Evolutionary conservation across 1,140 invertebrate genomes (phyloP).

Genomic region (Harlomillsia oculata): DNA sequence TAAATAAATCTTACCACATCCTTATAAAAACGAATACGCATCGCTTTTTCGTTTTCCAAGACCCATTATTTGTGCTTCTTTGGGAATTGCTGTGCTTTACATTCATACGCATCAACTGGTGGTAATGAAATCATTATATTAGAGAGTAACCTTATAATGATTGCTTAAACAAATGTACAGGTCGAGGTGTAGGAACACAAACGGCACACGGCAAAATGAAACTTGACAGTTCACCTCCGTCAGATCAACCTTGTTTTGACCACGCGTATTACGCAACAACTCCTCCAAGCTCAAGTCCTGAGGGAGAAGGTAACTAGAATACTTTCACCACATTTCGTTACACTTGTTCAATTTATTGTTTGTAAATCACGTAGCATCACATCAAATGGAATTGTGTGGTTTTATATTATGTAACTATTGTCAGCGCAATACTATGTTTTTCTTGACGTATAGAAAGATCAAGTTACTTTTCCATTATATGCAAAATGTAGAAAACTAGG

Average conservation of each 20-base stretch:
- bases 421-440: too few species aligned
- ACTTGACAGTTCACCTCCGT: constrained; percentile 71
- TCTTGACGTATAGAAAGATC: too few species aligned
- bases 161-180: too few species aligned
- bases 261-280: constrained; percentile 88
- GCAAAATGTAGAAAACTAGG: too few species aligned
- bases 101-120: too few species aligned
- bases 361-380: not conserved
- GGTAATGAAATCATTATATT: not conserved
- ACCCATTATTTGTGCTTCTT: too few species aligned
- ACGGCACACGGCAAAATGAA: constrained; percentile 36
- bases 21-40: not conserved
- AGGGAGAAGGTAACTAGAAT: constrained; percentile 32
- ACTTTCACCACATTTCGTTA: not conserved
- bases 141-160: not conserved
- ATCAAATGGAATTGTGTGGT: not conserved
- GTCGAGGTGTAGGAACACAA: constrained; percentile 35
- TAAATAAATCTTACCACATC: constrained; percentile 7
- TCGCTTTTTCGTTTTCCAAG: not conserved
- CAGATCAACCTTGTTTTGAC: constrained; percentile 84
- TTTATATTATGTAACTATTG: not conserved
- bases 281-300: constrained; percentile 61
- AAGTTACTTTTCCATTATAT: too few species aligned
- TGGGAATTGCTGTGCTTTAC: too few species aligned
- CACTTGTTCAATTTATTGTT: not conserved